Percentiles rank a stretch among this genome's conserved stretches.
phyloP scores from a whole-genome alignment of 1,140 invertebrate species.

The Papilio helenus region DNA sequence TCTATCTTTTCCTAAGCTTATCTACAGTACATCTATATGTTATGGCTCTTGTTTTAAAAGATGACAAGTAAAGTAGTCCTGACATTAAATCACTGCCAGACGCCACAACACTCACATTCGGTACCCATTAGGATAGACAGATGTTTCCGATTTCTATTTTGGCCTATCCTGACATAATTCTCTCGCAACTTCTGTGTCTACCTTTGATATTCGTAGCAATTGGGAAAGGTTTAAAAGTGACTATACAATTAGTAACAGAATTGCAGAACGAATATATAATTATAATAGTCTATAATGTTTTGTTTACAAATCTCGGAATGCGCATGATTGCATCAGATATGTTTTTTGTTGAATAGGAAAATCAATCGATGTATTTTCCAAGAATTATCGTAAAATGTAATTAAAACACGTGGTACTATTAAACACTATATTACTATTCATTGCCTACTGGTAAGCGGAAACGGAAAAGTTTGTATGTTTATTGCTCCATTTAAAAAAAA shows the following conservation, averaged over 20 bases:
- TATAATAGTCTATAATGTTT: background rate
- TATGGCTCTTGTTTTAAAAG: background rate
- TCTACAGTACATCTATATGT: background rate
- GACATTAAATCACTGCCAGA: no score
- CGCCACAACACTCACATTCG: background rate
- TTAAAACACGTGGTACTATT: background rate
- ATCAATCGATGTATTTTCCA: background rate
- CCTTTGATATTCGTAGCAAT: background rate
- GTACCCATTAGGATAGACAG: background rate
- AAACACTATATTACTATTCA: background rate
- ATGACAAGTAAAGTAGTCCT: no score
- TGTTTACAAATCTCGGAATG: background rate
- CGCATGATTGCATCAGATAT: background rate
- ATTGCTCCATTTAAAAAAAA: background rate
- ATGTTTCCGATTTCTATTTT: background rate
- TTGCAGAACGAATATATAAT: no score
- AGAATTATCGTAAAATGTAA: background rate
- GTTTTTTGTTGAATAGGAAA: slow-evolving; percentile 8
- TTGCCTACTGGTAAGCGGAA: background rate
- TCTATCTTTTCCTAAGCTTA: background rate
- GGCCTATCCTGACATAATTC: background rate
- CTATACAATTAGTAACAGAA: no score
- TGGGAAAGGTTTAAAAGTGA: background rate
- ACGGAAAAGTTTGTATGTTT: background rate
- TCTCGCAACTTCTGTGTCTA: background rate